phyloP scores from a whole-genome alignment of 2,797 vertebrate species.

The Peromyscus melanophrys region DNA sequence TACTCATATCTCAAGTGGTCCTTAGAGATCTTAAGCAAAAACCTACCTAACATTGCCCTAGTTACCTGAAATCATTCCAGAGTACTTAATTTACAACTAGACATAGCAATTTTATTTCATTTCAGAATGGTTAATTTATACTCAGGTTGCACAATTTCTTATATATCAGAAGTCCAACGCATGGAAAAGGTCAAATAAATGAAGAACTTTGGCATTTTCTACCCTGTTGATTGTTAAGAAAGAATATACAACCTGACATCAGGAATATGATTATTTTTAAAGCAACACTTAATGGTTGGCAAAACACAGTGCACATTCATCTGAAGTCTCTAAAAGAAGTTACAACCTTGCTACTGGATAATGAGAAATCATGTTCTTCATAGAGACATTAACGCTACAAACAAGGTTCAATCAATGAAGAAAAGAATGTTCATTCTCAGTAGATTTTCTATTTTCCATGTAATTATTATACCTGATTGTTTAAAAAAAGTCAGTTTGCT shows the following conservation, averaged over 20 bases:
- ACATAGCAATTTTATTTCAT: neutral
- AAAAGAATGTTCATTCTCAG: constrained; percentile 16
- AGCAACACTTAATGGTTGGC: neutral
- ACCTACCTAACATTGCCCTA: neutral
- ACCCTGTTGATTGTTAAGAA: constrained; percentile 9
- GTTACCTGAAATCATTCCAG: neutral
- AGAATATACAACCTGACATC: neutral
- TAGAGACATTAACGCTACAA: constrained; percentile 48
- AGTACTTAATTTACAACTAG: neutral
- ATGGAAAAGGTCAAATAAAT: constrained; percentile 54
- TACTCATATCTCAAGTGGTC: constrained; percentile 9
- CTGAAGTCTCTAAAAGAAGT: constrained; percentile 36
- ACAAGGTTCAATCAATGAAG: constrained; percentile 11
- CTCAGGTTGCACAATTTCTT: neutral
- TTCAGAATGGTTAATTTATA: constrained; percentile 33
- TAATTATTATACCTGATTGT: constrained; percentile 45
- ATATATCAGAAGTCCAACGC: constrained; percentile 42
- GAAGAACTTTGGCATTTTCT: constrained; percentile 18
- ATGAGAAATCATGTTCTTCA: constrained; percentile 54
- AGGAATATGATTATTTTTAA: constrained; percentile 46
- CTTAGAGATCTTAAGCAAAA: constrained; percentile 59
- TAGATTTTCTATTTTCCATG: constrained; percentile 56
- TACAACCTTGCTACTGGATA: neutral
- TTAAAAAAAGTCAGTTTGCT: neutral
- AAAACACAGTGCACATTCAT: neutral